Percentiles rank a stretch among this genome's conserved stretches.
These are phyloP conservation scores for Cyprinodon tularosa DNA, from an alignment of 2,113 vertebrate genomes.

Conservation along the genomic window DNA sequence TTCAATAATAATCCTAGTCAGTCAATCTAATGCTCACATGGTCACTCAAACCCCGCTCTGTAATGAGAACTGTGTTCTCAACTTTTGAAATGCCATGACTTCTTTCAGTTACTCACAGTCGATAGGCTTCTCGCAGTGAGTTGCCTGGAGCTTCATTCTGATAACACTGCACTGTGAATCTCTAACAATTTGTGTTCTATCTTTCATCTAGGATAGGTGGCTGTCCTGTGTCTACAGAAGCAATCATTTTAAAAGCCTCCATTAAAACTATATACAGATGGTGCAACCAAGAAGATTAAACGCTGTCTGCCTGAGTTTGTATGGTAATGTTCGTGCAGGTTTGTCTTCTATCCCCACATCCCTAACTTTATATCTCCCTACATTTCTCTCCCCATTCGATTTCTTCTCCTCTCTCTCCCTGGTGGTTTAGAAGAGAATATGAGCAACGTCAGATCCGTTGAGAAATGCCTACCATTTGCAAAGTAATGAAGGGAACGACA, in stretches of 20 bases:
- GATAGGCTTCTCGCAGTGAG: conserved; percentile 9
- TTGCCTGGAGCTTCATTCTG: conserved; percentile 7
- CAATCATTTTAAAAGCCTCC: conserved; percentile 57
- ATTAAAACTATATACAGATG: conserved; percentile 31
- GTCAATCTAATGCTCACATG: not conserved
- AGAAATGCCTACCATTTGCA: conserved; percentile 39
- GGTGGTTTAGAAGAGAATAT: conserved; percentile 2
- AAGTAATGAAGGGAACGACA: conserved; percentile 56
- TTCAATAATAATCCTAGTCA: not conserved
- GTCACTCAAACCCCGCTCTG: not conserved
- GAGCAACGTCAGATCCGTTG: conserved; percentile 26
- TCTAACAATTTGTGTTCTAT: conserved; percentile 20
- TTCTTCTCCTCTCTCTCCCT: conserved; percentile 6
- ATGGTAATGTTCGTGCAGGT: conserved; percentile 12
- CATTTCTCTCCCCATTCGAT: conserved; percentile 6
- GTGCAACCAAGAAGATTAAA: conserved; percentile 48
- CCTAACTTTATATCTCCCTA: conserved; percentile 27
- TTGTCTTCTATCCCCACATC: conserved; percentile 14
- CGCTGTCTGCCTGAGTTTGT: conserved; percentile 25
- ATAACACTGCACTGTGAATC: conserved; percentile 33
- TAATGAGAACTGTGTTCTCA: not conserved
- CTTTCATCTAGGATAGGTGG: conserved; percentile 44
- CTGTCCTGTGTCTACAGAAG: conserved; percentile 41
- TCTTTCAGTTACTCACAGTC: conserved; percentile 1
- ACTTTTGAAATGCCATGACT: conserved; percentile 16